Evolutionary conservation across 2,113 vertebrate genomes (phyloP), one percentile per base, ranked within the genome.

Genomic region (Emydura subglobosa): DNA sequence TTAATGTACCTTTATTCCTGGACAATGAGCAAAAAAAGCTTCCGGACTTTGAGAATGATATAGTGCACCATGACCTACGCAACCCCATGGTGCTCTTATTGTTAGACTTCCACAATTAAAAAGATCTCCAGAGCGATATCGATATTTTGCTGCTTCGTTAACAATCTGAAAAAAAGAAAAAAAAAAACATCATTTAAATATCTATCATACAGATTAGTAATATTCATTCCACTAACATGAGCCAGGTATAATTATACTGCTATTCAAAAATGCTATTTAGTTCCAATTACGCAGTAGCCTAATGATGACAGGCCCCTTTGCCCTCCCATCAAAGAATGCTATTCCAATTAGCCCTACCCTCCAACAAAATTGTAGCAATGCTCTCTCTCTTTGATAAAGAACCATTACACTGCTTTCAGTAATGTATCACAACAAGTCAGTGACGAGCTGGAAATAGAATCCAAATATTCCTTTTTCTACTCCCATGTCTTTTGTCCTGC

Each of bases 1-100:
- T 61, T 61, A 96, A 74, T 22, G 12, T 97, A 99, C 99, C 99
- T 99, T 99, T 97, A 99, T 98, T 93, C 99, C 99, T 24, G 99
- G 99, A 94, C 98, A 99, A 88, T 99, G 99, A 74, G 99, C 99
- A 92, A 99, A 99, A 98, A 99, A 99, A 34, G 99, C 99, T 97
- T 99, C 99, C 1, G 99, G 99, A 97, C 99, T 99, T 96, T 99
- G 99, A 80, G 99, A 99, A 97, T 99, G 99, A 97, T 99, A 99
- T 2, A 99, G 98, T 4, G 99, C 99, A 83, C 99, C 99, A 3
- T 99, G 99, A 31, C 99, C 99, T 7, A 99, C 99, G 83, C 99
- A 99, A 34, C 99, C 99, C 99, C 99, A 99, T 0, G 99, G 99
- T 50, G 99, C 98, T 65, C 99, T 98, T 88, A 99, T 99, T 61